These are phyloP conservation scores for Cantharis rustica DNA, from an alignment of 2,888 invertebrate genomes.

Conservation along the genomic window DNA sequence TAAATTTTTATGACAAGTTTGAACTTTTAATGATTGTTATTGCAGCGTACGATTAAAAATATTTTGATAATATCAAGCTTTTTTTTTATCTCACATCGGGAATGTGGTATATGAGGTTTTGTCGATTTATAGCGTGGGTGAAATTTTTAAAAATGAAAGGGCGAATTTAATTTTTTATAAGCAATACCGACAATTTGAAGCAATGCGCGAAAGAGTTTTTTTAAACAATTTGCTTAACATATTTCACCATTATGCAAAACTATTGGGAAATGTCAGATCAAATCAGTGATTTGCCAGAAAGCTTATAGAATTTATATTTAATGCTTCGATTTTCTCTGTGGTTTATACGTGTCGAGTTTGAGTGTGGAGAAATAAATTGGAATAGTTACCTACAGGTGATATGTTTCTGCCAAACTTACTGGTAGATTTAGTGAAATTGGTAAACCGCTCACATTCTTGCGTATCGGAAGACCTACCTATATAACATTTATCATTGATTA, in stretches of 20 bases:
- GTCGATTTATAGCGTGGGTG: neutral
- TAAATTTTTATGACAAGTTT: neutral
- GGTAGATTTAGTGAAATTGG: neutral
- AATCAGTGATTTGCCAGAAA: neutral
- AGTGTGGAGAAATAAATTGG: conserved; percentile 1
- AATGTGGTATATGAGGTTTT: neutral
- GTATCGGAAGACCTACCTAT: neutral
- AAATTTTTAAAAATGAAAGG: neutral
- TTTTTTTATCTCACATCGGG: neutral
- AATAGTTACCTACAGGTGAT: neutral
- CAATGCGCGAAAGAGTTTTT: neutral
- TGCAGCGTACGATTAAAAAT: neutral
- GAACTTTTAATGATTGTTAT: neutral
- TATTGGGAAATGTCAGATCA: neutral
- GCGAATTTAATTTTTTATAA: neutral
- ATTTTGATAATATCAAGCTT: neutral
- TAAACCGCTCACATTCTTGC: conserved; percentile 1
- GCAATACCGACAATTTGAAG: neutral
- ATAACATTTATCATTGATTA: conserved; percentile 1
- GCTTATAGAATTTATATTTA: neutral
- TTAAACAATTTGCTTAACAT: neutral
- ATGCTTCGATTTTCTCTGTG: neutral
- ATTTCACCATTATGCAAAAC: neutral
- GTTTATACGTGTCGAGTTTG: conserved; percentile 4
- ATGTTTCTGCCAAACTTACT: conserved; percentile 3